Percentiles rank a stretch among this genome's conserved stretches.
Evolutionary conservation across 1,140 invertebrate species (phyloP).

Genomic region (Ips typographus): DNA sequence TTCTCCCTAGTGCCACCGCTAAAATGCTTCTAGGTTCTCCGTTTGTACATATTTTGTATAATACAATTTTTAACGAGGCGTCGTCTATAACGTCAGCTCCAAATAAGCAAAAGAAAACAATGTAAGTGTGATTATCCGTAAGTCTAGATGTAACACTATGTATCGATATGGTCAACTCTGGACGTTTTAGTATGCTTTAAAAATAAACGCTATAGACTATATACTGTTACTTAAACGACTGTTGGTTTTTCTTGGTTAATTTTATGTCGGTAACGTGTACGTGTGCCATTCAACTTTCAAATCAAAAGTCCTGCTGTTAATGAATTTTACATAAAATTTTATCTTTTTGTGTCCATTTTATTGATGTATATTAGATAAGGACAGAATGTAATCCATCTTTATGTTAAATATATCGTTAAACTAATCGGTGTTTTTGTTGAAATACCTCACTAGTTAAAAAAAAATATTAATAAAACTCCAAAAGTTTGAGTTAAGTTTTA

Average conservation of each 20-base stretch:
- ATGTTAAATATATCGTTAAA: slow-evolving; percentile 51
- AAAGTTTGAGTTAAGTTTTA: no score
- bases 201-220: slow-evolving; percentile 26
- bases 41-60: slow-evolving; percentile 29
- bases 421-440: slow-evolving; percentile 16
- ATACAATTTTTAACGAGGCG: slow-evolving; percentile 26
- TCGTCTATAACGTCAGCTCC: slow-evolving; percentile 10
- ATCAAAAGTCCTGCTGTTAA: slow-evolving; percentile 46
- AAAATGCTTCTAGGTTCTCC: not conserved
- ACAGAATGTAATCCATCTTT: slow-evolving; percentile 50
- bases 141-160: slow-evolving; percentile 39
- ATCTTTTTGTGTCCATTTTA: slow-evolving; percentile 48
- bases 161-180: slow-evolving; percentile 23
- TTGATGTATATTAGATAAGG: slow-evolving; percentile 50
- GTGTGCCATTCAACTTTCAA: slow-evolving; percentile 42
- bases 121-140: slow-evolving; percentile 47
- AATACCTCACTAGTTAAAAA: no score
- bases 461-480: no score
- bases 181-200: slow-evolving; percentile 28
- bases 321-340: slow-evolving; percentile 46
- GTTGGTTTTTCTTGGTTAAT: no score
- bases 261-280: not conserved
- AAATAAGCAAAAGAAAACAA: slow-evolving; percentile 32
- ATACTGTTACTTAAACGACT: slow-evolving; percentile 21
- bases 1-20: not conserved